Evolutionary conservation across 2,888 invertebrate species (phyloP).

Genomic region (Ophion ellenae): DNA sequence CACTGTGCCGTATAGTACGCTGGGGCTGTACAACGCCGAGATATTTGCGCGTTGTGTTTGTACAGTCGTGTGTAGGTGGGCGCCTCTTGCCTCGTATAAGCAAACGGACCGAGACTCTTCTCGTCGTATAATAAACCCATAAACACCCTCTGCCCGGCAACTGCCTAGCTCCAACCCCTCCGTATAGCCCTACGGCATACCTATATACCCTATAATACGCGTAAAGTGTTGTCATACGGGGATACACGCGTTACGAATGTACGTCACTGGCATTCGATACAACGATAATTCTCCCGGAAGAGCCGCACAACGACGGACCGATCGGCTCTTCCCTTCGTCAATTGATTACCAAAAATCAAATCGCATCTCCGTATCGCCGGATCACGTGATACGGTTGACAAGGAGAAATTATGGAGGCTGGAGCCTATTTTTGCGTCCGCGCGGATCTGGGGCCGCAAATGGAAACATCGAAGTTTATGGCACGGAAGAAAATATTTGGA

Average conservation of each 20-base stretch:
- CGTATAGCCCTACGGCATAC: slow-evolving; percentile 22
- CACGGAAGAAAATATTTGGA: too few relatives aligned
- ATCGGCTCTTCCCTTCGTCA: not conserved
- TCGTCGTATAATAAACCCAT: slow-evolving; percentile 83
- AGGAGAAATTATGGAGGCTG: not conserved
- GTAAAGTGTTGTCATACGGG: slow-evolving; percentile 66
- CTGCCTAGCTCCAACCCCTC: slow-evolving; percentile 64
- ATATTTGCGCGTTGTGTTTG: slow-evolving; percentile 49
- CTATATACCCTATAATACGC: slow-evolving; percentile 67
- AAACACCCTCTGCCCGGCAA: slow-evolving; percentile 80
- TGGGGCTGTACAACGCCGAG: slow-evolving; percentile 32
- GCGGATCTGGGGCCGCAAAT: too few relatives aligned
- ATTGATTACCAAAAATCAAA: slow-evolving; percentile 20
- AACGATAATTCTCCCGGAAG: slow-evolving; percentile 49
- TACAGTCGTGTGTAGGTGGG: slow-evolving; percentile 49
- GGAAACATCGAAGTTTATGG: too few relatives aligned
- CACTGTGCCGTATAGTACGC: slow-evolving; percentile 43
- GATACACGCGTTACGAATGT: slow-evolving; percentile 63
- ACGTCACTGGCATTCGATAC: slow-evolving; percentile 62
- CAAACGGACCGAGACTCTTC: slow-evolving; percentile 73
- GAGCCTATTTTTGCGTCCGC: too few relatives aligned
- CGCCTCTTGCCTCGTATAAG: slow-evolving; percentile 62
- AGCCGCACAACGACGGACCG: not conserved
- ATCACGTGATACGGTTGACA: not conserved
- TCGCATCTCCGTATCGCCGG: not conserved